Conservation (phyloP, 2,797 vertebrate species). For the Hydrolagus colliei region DNA sequence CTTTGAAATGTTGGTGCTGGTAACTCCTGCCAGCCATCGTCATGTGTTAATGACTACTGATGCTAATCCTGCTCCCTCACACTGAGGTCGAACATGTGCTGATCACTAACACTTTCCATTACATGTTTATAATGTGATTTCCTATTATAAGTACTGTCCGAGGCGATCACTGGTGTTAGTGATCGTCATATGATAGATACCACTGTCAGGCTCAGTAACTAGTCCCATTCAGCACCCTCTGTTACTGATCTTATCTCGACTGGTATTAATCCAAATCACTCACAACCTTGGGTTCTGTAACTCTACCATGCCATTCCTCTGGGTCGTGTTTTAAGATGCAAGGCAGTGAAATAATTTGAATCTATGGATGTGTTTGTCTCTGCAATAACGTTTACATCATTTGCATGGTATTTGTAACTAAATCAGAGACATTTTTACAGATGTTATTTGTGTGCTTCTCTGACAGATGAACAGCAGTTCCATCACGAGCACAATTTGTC, state of each 20-base stretch:
- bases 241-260: neutral
- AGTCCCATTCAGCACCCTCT: neutral
- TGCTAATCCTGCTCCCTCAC: too few relatives aligned
- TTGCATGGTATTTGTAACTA: neutral
- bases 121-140: too few relatives aligned
- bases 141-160: too few relatives aligned
- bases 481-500: too few relatives aligned
- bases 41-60: too few relatives aligned
- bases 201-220: neutral
- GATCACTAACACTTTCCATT: too few relatives aligned
- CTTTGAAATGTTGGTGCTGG: too few relatives aligned
- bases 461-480: neutral
- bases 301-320: neutral
- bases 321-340: neutral
- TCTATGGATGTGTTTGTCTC: neutral
- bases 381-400: neutral
- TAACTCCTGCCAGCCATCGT: too few relatives aligned
- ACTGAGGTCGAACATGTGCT: too few relatives aligned
- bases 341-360: neutral
- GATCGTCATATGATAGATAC: too few relatives aligned
- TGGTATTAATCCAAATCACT: neutral
- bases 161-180: too few relatives aligned
- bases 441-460: neutral
- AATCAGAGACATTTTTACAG: neutral
- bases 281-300: neutral